A percentile compares a stretch with the other conserved stretches of the same genome.
Conservation (phyloP, 2,113 vertebrate genomes). For the Phylloscopus trochiloides region DNA sequence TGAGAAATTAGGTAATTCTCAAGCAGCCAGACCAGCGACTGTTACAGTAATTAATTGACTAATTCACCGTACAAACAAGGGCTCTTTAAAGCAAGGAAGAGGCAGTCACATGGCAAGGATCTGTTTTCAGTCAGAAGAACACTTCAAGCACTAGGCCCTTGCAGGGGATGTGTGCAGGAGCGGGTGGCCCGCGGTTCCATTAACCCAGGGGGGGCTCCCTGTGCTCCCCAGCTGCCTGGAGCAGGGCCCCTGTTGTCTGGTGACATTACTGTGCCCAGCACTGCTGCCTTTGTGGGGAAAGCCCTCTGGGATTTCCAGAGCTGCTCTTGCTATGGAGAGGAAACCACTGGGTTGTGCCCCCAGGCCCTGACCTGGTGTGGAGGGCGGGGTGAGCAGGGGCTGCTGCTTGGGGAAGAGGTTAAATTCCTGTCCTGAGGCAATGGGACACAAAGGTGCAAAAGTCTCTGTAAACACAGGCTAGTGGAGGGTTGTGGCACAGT, state of each 20-base stretch:
- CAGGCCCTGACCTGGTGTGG: neutral
- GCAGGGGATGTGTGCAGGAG: neutral
- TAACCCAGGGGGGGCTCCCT: accelerated
- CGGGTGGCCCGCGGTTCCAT: neutral
- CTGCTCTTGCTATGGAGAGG: neutral
- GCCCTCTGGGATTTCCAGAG: neutral
- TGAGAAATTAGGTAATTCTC: conserved; percentile 56
- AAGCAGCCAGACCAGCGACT: conserved; percentile 61
- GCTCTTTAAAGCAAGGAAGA: conserved; percentile 69
- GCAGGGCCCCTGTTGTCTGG: neutral
- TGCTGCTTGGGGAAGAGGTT: neutral
- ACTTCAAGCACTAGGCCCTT: conserved; percentile 21
- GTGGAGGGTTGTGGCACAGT: neutral
- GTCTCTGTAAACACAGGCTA: neutral
- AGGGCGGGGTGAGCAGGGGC: too few species aligned
- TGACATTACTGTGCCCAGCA: accelerated
- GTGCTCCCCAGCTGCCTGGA: neutral
- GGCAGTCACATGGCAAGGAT: conserved; percentile 53
- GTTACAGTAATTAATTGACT: conserved; percentile 78
- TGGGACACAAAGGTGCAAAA: accelerated
- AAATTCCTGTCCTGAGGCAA: neutral
- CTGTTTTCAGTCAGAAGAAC: conserved; percentile 67
- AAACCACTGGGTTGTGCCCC: neutral
- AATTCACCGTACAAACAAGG: conserved; percentile 71
- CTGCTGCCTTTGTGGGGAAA: neutral